phyloP scores from a whole-genome alignment of 2,113 vertebrate species.

The Caranx ignobilis region DNA sequence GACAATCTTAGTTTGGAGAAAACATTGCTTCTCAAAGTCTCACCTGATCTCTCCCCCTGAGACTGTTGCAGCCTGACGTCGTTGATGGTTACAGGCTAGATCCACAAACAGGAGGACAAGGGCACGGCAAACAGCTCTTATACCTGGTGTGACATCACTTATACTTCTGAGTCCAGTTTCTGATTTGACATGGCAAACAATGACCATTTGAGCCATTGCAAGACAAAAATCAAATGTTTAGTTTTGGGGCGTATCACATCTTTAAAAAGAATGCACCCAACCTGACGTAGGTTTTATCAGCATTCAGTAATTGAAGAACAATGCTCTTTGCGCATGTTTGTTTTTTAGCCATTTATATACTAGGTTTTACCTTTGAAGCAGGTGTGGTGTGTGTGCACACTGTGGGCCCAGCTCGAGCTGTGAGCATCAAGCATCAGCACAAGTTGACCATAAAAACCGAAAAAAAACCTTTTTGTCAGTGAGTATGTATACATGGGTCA shows the following conservation, averaged over 20 bases:
- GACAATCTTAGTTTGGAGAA: not conserved
- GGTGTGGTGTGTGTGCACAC: slow-evolving; percentile 63
- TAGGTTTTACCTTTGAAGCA: slow-evolving; percentile 7
- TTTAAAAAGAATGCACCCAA: slow-evolving; percentile 39
- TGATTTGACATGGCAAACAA: slow-evolving; percentile 37
- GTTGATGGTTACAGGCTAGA: not conserved
- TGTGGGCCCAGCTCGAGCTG: slow-evolving; percentile 19
- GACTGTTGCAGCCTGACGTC: not conserved
- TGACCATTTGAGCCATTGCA: slow-evolving; percentile 22
- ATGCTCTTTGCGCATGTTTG: slow-evolving; percentile 46
- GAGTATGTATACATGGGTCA: not conserved
- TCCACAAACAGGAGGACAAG: slow-evolving; percentile 6
- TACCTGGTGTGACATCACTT: slow-evolving; percentile 46
- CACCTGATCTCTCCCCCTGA: slow-evolving; percentile 48
- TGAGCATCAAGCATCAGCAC: not conserved
- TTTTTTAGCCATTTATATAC: slow-evolving; percentile 28
- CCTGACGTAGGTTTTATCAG: slow-evolving; percentile 47
- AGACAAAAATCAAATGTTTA: slow-evolving; percentile 72
- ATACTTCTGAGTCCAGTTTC: slow-evolving; percentile 14
- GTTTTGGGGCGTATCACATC: slow-evolving; percentile 66
- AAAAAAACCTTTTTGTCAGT: not conserved
- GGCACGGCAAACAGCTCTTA: slow-evolving; percentile 47
- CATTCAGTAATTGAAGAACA: slow-evolving; percentile 16
- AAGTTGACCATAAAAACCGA: not conserved
- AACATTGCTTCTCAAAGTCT: not conserved